Evolutionary conservation across 2,888 invertebrate genomes (phyloP).

Genomic region (Lottia gigantea): DNA sequence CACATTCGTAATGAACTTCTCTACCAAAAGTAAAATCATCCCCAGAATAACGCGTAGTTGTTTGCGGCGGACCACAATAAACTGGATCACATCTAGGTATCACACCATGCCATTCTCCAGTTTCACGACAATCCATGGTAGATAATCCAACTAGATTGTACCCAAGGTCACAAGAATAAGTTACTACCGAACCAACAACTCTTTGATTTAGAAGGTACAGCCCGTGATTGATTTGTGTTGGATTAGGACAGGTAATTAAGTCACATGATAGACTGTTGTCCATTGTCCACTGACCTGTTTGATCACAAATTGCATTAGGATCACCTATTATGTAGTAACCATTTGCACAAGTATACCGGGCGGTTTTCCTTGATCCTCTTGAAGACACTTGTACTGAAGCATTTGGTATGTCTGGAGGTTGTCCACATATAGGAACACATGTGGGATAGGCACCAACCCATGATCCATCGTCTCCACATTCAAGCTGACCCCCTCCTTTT

Average conservation of each 20-base stretch:
- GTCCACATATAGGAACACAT: slow-evolving; percentile 47
- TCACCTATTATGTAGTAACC: slow-evolving; percentile 38
- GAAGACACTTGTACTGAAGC: slow-evolving; percentile 11
- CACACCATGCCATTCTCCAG: slow-evolving; percentile 54
- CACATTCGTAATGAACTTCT: slow-evolving; percentile 78
- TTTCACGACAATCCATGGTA: slow-evolving; percentile 47
- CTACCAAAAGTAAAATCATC: slow-evolving; percentile 26
- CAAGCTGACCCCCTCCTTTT: slow-evolving; percentile 30
- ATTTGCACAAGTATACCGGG: slow-evolving; percentile 26
- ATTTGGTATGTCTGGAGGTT: slow-evolving; percentile 33
- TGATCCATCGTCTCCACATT: slow-evolving; percentile 38
- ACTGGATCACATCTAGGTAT: slow-evolving; percentile 54
- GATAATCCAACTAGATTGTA: slow-evolving; percentile 36
- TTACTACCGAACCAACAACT: slow-evolving; percentile 15
- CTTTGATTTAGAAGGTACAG: not conserved
- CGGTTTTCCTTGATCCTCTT: not conserved
- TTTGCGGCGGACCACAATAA: slow-evolving; percentile 43
- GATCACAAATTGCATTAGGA: slow-evolving; percentile 21
- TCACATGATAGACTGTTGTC: slow-evolving; percentile 41
- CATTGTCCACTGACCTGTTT: slow-evolving; percentile 38
- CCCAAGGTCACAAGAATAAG: slow-evolving; percentile 28
- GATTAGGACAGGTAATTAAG: slow-evolving; percentile 42
- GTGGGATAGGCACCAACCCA: slow-evolving; percentile 45
- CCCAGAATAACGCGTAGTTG: slow-evolving; percentile 33
- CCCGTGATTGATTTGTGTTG: slow-evolving; percentile 28